phyloP scores from a whole-genome alignment of 2,797 vertebrate genomes.

The Gallinago solitaria region DNA sequence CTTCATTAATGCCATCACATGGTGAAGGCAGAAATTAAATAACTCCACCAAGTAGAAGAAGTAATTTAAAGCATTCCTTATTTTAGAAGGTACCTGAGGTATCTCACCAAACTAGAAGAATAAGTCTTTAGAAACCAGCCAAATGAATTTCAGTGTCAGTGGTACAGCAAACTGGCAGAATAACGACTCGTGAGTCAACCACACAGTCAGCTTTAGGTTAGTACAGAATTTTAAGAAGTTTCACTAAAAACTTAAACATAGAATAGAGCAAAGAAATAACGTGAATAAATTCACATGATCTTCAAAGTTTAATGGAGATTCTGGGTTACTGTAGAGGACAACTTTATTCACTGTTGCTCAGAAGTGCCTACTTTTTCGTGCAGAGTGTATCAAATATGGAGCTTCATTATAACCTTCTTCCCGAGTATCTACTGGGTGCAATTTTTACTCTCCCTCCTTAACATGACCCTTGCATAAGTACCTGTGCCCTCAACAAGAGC shows the following conservation, averaged over 20 bases:
- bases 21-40: not conserved
- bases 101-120: not conserved
- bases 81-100: not conserved
- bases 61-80: not conserved
- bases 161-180: not conserved
- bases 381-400: accelerated
- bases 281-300: not conserved
- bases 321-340: not conserved
- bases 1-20: constrained; percentile 22
- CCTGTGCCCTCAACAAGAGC: not conserved
- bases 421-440: accelerated
- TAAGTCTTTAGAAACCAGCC: not conserved
- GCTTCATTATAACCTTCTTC: no score
- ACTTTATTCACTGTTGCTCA: not conserved
- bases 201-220: not conserved
- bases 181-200: not conserved
- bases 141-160: not conserved
- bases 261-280: not conserved
- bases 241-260: not conserved
- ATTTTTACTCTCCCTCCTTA: not conserved
- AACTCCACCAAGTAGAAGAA: not conserved
- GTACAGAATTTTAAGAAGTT: not conserved
- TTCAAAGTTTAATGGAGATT: not conserved
- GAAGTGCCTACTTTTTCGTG: not conserved
- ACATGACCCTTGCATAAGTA: accelerated